phyloP scores from a whole-genome alignment of 1,140 invertebrate genomes.

The Drosophila pallidifrons region DNA sequence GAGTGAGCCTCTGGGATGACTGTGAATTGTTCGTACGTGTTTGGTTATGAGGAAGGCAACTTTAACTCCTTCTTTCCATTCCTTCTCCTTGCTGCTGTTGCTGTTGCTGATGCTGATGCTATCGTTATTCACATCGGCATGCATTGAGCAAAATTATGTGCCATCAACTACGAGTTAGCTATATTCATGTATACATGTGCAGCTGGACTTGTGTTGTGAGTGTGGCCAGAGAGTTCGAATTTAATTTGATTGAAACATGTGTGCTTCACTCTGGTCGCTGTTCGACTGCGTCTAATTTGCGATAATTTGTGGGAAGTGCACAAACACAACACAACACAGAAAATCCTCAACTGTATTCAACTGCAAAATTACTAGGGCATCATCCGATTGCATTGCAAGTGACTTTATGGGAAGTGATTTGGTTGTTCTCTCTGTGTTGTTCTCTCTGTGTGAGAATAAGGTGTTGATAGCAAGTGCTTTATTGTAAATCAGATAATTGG shows the following conservation, averaged over 20 bases:
- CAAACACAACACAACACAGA: constrained; percentile 19
- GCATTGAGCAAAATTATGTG: constrained; percentile 68
- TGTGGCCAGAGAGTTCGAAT: constrained; percentile 57
- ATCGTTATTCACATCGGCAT: constrained; percentile 53
- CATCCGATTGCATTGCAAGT: background rate
- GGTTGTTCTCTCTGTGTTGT: background rate
- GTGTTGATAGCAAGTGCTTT: constrained; percentile 44
- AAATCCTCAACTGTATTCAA: constrained; percentile 22
- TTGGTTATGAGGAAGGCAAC: constrained; percentile 74
- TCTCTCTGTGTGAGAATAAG: constrained; percentile 2
- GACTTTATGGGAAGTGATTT: constrained; percentile 35
- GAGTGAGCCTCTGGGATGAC: constrained; percentile 58
- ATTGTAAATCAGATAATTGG: constrained; percentile 42
- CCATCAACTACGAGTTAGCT: constrained; percentile 48
- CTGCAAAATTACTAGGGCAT: constrained; percentile 44
- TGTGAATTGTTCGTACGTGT: constrained; percentile 79
- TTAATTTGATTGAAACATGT: constrained; percentile 71
- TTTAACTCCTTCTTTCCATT: background rate
- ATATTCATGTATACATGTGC: constrained; percentile 3
- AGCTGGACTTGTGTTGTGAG: constrained; percentile 30
- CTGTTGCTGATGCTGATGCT: constrained; percentile 15
- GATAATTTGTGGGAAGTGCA: constrained; percentile 79
- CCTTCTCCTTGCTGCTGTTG: background rate
- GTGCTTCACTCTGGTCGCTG: constrained; percentile 36
- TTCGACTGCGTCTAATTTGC: constrained; percentile 77